phyloP scores from a whole-genome alignment of 2,888 invertebrate genomes.

The Cataglyphis cursor region DNA sequence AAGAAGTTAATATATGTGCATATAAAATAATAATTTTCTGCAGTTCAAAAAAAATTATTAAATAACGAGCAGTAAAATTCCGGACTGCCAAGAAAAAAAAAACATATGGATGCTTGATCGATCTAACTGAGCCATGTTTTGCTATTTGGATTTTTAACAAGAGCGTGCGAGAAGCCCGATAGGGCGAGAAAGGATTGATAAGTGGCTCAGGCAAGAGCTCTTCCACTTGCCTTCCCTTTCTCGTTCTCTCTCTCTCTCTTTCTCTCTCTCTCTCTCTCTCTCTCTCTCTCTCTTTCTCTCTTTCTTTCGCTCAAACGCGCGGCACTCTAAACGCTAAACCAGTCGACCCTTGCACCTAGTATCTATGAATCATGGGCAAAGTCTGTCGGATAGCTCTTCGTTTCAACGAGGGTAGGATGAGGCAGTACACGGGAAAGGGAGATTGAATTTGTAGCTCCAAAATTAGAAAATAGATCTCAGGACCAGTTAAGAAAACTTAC shows the following conservation, averaged over 20 bases:
- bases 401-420: constrained; percentile 25
- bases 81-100: not conserved
- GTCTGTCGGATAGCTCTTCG: constrained; percentile 31
- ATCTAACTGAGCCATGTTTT: constrained; percentile 7
- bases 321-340: constrained; percentile 61
- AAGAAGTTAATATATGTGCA: not conserved
- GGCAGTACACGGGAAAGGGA: constrained; percentile 20
- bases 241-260: constrained; percentile 6
- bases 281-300: constrained; percentile 16
- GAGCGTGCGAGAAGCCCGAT: constrained; percentile 19
- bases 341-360: constrained; percentile 53
- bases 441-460: constrained; percentile 44
- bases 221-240: not conserved
- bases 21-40: not conserved
- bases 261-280: constrained; percentile 12
- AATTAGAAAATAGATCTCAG: constrained; percentile 43
- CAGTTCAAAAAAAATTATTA: not conserved
- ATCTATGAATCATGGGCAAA: constrained; percentile 55
- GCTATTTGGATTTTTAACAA: constrained; percentile 34
- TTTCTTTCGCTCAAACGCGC: constrained; percentile 27
- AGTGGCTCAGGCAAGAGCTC: constrained; percentile 33
- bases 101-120: not conserved
- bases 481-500: not conserved
- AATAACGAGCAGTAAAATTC: not conserved
- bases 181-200: constrained; percentile 28